A percentile compares a stretch with the other conserved stretches of the same genome.
phyloP scores from a whole-genome alignment of 1,140 invertebrate genomes.

The Pseudachorutes palmiensis region DNA sequence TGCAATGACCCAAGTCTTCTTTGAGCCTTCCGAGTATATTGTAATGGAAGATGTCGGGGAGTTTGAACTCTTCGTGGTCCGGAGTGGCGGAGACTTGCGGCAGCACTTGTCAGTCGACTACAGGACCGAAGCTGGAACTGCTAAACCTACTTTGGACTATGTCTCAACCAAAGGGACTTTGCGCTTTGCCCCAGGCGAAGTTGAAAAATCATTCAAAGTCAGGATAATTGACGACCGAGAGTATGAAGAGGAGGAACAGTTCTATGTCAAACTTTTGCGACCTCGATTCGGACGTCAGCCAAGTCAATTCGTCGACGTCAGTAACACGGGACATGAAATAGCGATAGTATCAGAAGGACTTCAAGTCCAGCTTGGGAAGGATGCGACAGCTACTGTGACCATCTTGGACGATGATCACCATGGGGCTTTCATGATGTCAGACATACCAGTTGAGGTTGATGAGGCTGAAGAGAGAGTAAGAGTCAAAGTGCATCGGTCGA shows the following conservation, averaged over 20 bases:
- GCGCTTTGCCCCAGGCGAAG: constrained; percentile 74
- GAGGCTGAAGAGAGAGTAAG: too few relatives aligned
- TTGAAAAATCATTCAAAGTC: constrained; percentile 69
- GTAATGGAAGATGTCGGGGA: constrained; percentile 96
- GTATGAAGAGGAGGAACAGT: constrained; percentile 98
- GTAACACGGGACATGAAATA: constrained; percentile 36
- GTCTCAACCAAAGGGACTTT: constrained; percentile 76
- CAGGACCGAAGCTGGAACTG: constrained; percentile 92
- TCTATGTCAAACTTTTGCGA: constrained; percentile 85
- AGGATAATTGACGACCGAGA: constrained; percentile 97
- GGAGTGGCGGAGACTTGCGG: constrained; percentile 70
- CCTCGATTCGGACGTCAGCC: too few relatives aligned
- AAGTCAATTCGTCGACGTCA: too few relatives aligned
- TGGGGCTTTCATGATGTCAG: too few relatives aligned
- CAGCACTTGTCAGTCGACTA: constrained; percentile 78
- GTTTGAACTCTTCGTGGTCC: constrained; percentile 79
- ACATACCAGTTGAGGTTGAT: too few relatives aligned
- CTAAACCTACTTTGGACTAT: constrained; percentile 90
- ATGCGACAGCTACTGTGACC: too few relatives aligned
- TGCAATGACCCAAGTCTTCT: constrained; percentile 67
- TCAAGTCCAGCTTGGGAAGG: constrained; percentile 53
- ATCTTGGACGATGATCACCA: too few relatives aligned
- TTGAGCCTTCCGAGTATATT: constrained; percentile 94
- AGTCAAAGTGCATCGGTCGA: too few relatives aligned
- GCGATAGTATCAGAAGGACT: background rate